Evolutionary conservation across 2,888 invertebrate species (phyloP), one percentile per base, ranked within the genome.

Genomic region (Phalangium opilio): DNA sequence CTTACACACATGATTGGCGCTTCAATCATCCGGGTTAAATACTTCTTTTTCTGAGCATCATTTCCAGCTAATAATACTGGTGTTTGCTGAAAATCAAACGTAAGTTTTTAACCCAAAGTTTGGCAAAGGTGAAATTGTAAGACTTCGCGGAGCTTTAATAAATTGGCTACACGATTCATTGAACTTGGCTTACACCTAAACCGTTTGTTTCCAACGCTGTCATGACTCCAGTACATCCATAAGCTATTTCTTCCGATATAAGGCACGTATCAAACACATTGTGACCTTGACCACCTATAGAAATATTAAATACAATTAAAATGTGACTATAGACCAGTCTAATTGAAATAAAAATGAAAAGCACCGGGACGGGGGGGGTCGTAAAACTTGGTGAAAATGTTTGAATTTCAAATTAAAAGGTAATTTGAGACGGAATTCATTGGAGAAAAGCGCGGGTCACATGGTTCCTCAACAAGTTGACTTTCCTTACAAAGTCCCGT

Each of bases 41-140:
- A 96, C 65, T 93, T 90, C 65, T 90, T 90, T 67, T 95, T 81
- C 64, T 93, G 90, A 57, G 81, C 87, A 57, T 81, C 76, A 62
- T 74, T 90, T 38, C 89, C 90, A 50, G 80, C 79, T 19, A 85
- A 64, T 42, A 86, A 74, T 1, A 91, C 77, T 2, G 90, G 90
- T 47, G 83, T 79, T 82, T 87, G 83, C 83, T 89, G 68, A 52
- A 75, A 65, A 57, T 56, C 58, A 55, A 55, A 50, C 43, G 52
- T 7, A 27, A 27, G 27, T 27, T 8, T 27, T 27, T 27, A 27
- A 27, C 4, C 4, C 8, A 27, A 27, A 27, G 27, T 27, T 27
- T 27, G 10, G 17, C 5, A 38, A 18, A 8, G 38, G 5, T 15
- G 4, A 15, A 17, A 38, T 38, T 17, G 4, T 15, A 38, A 38